These are phyloP conservation scores for Mionectes macconnelli DNA, from an alignment of 2,113 vertebrate genomes.

Conservation along the genomic window DNA sequence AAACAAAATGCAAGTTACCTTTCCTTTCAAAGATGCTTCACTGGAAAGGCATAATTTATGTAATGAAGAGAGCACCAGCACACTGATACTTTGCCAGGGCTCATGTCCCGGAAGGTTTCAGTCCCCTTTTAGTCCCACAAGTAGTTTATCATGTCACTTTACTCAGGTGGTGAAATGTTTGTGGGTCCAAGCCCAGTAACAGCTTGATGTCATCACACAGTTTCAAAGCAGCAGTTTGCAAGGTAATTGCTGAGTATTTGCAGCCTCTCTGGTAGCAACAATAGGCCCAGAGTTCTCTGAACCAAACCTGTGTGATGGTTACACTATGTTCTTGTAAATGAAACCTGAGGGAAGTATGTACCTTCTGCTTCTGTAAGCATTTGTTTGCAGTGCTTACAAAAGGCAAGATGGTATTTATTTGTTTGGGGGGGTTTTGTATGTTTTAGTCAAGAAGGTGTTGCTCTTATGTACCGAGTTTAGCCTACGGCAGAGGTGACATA, in stretches of 20 bases:
- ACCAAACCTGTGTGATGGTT: background rate
- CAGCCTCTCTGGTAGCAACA: background rate
- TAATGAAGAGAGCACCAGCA: background rate
- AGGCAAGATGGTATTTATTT: background rate
- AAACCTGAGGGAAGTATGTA: background rate
- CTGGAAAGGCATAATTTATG: background rate
- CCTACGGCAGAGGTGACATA: background rate
- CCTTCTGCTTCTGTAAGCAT: background rate
- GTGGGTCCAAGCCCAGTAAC: background rate
- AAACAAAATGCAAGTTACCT: background rate
- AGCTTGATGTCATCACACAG: background rate
- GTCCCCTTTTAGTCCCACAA: background rate
- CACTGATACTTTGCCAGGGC: background rate
- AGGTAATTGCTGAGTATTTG: background rate
- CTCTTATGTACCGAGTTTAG: background rate
- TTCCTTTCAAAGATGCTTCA: background rate
- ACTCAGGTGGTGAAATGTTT: background rate
- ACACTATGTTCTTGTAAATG: rapidly evolving
- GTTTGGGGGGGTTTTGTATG: background rate
- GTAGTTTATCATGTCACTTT: background rate
- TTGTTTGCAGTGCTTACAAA: background rate
- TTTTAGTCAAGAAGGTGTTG: background rate
- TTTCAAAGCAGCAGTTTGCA: background rate
- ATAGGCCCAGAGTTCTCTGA: background rate
- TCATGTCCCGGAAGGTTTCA: background rate